Evolutionary conservation across 2,888 invertebrate species (phyloP), one percentile per base, ranked within the genome.

Genomic region (Perizoma flavofasciatum): DNA sequence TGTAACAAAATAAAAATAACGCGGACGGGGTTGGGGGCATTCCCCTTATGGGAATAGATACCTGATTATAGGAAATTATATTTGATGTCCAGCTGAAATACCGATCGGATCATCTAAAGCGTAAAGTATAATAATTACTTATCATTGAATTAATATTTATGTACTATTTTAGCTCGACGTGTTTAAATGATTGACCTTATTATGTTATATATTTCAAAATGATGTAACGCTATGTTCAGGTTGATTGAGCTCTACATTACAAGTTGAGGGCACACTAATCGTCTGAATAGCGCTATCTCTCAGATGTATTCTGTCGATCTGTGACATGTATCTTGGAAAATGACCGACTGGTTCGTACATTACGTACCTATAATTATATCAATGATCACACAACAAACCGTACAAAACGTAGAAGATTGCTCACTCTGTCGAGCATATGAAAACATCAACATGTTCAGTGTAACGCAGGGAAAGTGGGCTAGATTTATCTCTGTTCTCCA

Each of bases 401-500:
- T 62, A 58, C 44, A 44, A 46, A 60, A 52, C 60, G 41, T 52
- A 59, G 55, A 59, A 61, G 66, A 65, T 69, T 65, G 59, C 63
- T 63, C 60, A 61, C 62, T 52, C 61, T 59, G 59, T 60, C 47
- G 49, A 50, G 57, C 63, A 60, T 61, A 62, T 56, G 63, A 62
- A 63, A 67, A 62, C 53, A 49, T 62, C 52, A 45, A 53, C 52
- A 37, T n/a, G 37, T 63, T 60, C 58, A 62, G 49, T 55, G 51
- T 59, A 54, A 43, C 47, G 45, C 35, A 46, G 57, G 55, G 59
- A 64, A 61, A 63, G 57, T 59, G 51, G 55, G 55, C 51, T 34
- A 22, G 34, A 63, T 65, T 62, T 67, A 64, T 70, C 49, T 66
- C 46, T 61, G 65, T 67, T 72, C 70, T 67, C 66, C 69, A 70